Base-by-base conservation (phyloP, 2,797 vertebrate species). In the Peromyscus melanophrys region DNA sequence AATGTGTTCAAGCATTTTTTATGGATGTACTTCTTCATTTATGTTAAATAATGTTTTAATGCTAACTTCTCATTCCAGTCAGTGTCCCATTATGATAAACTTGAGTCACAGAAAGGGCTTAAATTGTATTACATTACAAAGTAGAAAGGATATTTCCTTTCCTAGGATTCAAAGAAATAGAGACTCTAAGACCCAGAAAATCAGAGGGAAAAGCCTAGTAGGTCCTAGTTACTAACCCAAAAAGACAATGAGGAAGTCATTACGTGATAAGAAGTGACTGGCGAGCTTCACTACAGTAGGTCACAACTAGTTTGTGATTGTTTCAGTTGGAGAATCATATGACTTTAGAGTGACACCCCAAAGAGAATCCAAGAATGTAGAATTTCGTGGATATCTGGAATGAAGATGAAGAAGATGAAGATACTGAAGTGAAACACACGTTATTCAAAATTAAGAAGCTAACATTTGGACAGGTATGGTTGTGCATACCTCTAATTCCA, bases 101-200 rank as follows among this genome's bases (percentile, higher is more conserved):
- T 57, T 80, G 73, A 77, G 0, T 43, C 40, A 88, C 21, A 40
- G 21, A 85, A 86, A 37, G 1, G 0, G 3, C 4, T 95, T 92
- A 83, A 76, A 71, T 7, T 80, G n/a, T 46, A 80, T 95, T 86
- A n/a, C 31, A 65, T 81, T 76, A 65, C 7, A 93, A 87, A 65
- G 8, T 17, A 92, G 7, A 5, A 69, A 77, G 2, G 8, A 77
- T 82, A 8, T 34, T 65, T 57, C 14, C 23, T 69, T 37, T 40
- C 17, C 8, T 78, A 37, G 12, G 46, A 83, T 67, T 92, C 9
- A 75, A 67, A 59, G 19, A 63, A 19, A 88, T 3, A 63, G 9
- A 40, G 19, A 7, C 12, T 59, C 49, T 87, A 34, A 77, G 29
- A 93, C 61, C 14, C 16, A 59, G 55, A 61, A 96, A 93, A 89